Base-by-base conservation (phyloP, 1,140 invertebrate genomes). In the Nasonia giraulti region DNA sequence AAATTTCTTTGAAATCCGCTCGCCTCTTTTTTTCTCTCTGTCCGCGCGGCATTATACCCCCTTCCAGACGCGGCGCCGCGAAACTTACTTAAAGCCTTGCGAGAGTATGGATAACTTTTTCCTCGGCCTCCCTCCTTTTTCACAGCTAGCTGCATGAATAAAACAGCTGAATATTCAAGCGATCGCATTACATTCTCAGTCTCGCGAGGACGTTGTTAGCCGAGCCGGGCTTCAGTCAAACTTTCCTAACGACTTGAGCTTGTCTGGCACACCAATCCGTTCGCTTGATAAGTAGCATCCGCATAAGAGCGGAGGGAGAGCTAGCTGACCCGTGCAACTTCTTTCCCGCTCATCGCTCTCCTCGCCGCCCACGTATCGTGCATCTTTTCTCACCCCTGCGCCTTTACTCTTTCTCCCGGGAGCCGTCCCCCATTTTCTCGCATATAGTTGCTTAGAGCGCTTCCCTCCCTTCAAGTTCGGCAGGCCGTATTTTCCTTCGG, bases 131-230 rank as follows among this genome's bases (percentile, higher is more conserved):
- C 40, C 8, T 44, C 10, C 40, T 44, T 44, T 44, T 44, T 44
- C 40, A 44, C 40, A 10, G 40, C 27, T n/a, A 33, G 27, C 69
- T 31, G 27, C 69, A 71, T 75, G 73, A 75, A 75, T 75, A 75
- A 75, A 75, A 75, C 37, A 40, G 73, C 12, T 20, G 73, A 44
- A 40, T 40, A 75, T 44, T 20, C 8, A 44, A 20, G 37, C 44
- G 73, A 44, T 37, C 31, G 33, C 11, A 75, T 75, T 75, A 75
- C 73, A 20, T n/a, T n/a, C 14, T 20, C 55, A n/a, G 0, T 20
- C 55, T 62, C 1, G 17, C 12, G 50, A 55, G 3, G 11, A 20
- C 50, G 17, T 55, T 55, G 50, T 55, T 55, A 20, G 71, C 71
- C 4, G 71, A 37, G 33, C 27, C 8, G 6, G 8, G 37, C 27